Evolutionary conservation across 2,113 vertebrate species (phyloP).

Genomic region (Pomatorhinus ruficollis): DNA sequence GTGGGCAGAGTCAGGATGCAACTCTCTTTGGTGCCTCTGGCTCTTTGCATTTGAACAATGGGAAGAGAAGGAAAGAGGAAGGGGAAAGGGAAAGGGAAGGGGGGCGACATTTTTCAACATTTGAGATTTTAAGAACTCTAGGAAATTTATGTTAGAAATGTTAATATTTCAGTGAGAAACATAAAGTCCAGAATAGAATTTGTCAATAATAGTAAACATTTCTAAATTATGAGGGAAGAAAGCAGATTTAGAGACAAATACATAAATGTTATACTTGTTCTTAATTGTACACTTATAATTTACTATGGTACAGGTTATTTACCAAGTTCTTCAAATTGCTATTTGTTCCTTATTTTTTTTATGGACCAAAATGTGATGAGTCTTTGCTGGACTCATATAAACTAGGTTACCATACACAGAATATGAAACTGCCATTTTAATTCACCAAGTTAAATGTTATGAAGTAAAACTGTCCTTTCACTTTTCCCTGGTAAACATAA

Average conservation of each 20-base stretch:
- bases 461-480: slow-evolving; percentile 64
- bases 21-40: neutral
- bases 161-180: neutral
- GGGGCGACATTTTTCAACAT: neutral
- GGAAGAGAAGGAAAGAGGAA: neutral
- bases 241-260: neutral
- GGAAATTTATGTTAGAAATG: neutral
- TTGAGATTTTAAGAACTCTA: neutral
- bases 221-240: neutral
- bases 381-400: neutral
- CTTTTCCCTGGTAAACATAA: slow-evolving; percentile 69
- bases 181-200: neutral
- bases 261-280: neutral
- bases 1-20: neutral
- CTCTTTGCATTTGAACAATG: neutral
- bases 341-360: slow-evolving; percentile 19
- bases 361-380: slow-evolving; percentile 13
- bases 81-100: neutral
- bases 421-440: slow-evolving; percentile 57
- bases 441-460: slow-evolving; percentile 61
- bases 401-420: neutral
- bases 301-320: neutral
- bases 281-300: neutral
- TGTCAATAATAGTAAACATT: neutral
- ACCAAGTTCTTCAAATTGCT: neutral